These are phyloP conservation scores for Drosophila limbata DNA, from an alignment of 2,888 invertebrate species.

Conservation along the genomic window DNA sequence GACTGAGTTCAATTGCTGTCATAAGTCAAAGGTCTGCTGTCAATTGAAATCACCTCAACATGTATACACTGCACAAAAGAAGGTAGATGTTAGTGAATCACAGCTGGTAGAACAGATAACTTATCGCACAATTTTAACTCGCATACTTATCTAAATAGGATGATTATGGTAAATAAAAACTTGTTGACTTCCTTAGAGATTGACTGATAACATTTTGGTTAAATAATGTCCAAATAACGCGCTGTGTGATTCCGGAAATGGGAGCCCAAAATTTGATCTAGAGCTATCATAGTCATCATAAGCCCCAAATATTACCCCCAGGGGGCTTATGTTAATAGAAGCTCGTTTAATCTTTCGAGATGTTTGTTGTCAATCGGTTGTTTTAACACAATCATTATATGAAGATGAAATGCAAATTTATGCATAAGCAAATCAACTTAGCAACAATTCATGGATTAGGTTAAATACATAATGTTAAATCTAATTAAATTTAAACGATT, in stretches of 20 bases:
- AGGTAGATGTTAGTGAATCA: constrained; percentile 11
- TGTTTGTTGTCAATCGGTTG: neutral
- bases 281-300: neutral
- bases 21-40: constrained; percentile 44
- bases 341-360: neutral
- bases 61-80: constrained; percentile 21
- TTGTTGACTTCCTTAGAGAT: constrained; percentile 13
- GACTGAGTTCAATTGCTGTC: constrained; percentile 43
- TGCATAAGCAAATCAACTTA: neutral
- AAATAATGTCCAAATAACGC: neutral
- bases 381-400: neutral
- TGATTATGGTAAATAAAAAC: neutral
- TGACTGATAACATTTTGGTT: constrained; percentile 6
- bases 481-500: constrained; percentile 1
- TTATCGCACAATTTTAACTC: constrained; percentile 23
- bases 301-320: neutral
- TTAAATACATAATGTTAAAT: neutral
- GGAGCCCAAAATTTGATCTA: neutral
- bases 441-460: neutral
- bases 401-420: neutral
- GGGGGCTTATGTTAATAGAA: neutral
- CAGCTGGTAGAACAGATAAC: constrained; percentile 2
- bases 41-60: constrained; percentile 25
- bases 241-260: constrained; percentile 14
- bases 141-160: constrained; percentile 14